These are phyloP conservation scores for Pantherophis guttatus DNA, from an alignment of 2,113 vertebrate species.

Conservation along the genomic window DNA sequence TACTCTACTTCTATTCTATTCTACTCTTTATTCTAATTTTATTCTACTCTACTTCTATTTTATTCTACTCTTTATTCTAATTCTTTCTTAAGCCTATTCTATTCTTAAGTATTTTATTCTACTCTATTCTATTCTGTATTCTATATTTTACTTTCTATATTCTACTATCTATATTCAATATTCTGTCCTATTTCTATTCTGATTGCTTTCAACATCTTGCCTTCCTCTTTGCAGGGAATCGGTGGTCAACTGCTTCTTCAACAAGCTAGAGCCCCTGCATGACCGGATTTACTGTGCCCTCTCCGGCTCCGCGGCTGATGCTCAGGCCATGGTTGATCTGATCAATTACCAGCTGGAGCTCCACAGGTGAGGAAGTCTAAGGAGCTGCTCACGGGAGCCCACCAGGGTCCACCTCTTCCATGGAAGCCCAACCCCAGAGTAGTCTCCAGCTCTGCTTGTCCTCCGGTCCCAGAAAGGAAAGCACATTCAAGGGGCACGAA, in stretches of 20 bases:
- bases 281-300: constrained; percentile 84
- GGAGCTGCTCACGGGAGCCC: not conserved
- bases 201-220: not conserved
- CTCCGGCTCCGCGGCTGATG: constrained; percentile 85
- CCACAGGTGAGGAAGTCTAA: constrained; percentile 72
- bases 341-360: constrained; percentile 83
- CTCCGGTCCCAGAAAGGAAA: not conserved
- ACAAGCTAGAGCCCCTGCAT: constrained; percentile 82
- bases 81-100: too few relatives aligned
- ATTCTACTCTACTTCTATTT: too few relatives aligned
- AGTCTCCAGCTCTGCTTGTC: not conserved
- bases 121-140: not conserved
- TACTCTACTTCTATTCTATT: too few relatives aligned
- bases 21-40: too few relatives aligned
- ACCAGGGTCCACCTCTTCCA: not conserved
- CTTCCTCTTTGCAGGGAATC: constrained; percentile 56
- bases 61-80: too few relatives aligned
- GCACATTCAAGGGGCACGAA: not conserved
- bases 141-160: not conserved
- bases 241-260: constrained; percentile 85
- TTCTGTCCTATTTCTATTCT: not conserved
- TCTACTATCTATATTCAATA: not conserved
- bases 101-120: too few relatives aligned
- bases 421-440: not conserved
- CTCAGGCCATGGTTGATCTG: constrained; percentile 82